Percentiles rank a stretch among this genome's conserved stretches.
phyloP scores from a whole-genome alignment of 2,888 invertebrate species.

The Hartigia nigra region DNA sequence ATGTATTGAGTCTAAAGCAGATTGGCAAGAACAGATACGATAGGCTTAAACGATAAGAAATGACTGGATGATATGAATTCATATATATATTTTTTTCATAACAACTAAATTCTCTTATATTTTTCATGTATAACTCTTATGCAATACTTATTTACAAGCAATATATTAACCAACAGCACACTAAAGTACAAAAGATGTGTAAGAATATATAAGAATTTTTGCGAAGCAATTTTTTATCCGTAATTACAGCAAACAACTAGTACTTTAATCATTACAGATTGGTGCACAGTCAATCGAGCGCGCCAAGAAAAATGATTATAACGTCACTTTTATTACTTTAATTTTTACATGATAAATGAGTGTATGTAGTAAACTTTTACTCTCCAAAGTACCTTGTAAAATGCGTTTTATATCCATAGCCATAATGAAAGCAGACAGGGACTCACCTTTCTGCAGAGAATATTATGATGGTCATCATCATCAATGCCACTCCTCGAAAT shows the following conservation, averaged over 20 bases:
- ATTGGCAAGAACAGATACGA: no score
- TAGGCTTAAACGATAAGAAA: no score
- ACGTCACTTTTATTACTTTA: not conserved
- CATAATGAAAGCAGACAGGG: not conserved
- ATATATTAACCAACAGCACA: not conserved
- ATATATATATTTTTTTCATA: no score
- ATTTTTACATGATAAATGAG: not conserved
- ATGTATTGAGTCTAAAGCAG: no score
- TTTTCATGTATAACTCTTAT: not conserved
- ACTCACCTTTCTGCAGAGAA: not conserved
- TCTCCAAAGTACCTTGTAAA: not conserved
- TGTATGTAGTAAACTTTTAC: not conserved
- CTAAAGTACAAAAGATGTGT: not conserved
- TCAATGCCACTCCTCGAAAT: not conserved
- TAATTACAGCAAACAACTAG: not conserved
- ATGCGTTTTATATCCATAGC: not conserved
- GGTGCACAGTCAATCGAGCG: not conserved
- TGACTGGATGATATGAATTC: no score
- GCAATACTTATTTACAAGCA: not conserved
- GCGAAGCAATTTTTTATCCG: not conserved
- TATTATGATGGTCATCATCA: not conserved
- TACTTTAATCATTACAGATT: not conserved
- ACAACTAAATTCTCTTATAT: not conserved
- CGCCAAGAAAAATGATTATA: not conserved
- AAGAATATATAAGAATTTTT: not conserved